Conservation (phyloP, 2,888 invertebrate genomes). For the Petrolisthes manimaculis region DNA sequence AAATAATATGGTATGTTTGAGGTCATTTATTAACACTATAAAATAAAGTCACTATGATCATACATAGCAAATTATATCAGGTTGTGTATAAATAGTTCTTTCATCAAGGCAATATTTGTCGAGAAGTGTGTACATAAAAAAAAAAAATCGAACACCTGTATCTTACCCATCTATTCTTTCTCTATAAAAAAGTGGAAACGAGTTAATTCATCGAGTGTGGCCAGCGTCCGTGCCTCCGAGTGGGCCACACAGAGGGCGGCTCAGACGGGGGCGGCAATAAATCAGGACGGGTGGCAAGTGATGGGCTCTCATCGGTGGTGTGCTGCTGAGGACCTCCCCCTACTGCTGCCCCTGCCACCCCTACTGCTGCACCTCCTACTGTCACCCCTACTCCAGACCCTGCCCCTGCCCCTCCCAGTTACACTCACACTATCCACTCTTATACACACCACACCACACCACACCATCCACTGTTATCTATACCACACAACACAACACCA, state of each 20-base stretch:
- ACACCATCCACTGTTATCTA: not conserved
- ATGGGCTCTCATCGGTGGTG: constrained; percentile 13
- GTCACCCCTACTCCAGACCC: not conserved
- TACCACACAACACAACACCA: not conserved
- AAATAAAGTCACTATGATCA: too few relatives aligned
- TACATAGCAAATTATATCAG: too few relatives aligned
- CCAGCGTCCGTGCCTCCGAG: too few relatives aligned
- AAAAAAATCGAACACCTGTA: too few relatives aligned
- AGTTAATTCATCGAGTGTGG: too few relatives aligned
- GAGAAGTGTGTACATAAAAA: too few relatives aligned
- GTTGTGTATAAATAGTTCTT: too few relatives aligned
- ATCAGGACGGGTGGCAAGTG: constrained; percentile 25
- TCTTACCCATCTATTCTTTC: too few relatives aligned
- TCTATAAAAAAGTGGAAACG: too few relatives aligned
- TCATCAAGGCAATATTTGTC: too few relatives aligned
- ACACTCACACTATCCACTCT: not conserved
- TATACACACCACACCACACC: not conserved
- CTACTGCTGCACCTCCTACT: not conserved
- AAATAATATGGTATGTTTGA: too few relatives aligned
- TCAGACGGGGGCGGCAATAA: constrained; percentile 4
- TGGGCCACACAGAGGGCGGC: not conserved
- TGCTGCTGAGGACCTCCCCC: not conserved
- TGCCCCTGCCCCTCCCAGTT: not conserved
- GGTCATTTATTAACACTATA: too few relatives aligned
- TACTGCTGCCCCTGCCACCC: not conserved